A percentile compares a stretch with the other conserved stretches of the same genome.
Conservation (phyloP, 2,888 invertebrate species). For the Polymixis lichenea region DNA sequence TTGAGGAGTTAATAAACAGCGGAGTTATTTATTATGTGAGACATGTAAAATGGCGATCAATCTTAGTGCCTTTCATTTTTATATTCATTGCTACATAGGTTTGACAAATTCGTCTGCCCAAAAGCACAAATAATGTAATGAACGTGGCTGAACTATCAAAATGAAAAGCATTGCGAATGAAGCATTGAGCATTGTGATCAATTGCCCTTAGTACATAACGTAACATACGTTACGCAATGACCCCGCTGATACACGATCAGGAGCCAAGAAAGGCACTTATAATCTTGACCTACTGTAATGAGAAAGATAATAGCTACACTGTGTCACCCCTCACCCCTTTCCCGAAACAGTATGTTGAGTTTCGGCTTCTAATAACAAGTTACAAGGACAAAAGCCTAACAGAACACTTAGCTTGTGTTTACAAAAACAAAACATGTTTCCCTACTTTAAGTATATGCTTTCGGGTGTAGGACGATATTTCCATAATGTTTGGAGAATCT, state of each 20-base stretch:
- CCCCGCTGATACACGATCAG: background rate
- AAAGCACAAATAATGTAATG: too few species aligned
- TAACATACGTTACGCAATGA: background rate
- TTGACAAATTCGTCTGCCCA: background rate
- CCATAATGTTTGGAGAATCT: slow-evolving; percentile 30
- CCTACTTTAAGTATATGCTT: slow-evolving; percentile 4
- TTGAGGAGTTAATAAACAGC: background rate
- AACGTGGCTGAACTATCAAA: too few species aligned
- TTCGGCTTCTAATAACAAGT: slow-evolving; percentile 39
- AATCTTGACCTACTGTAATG: slow-evolving; percentile 12
- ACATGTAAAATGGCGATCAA: background rate
- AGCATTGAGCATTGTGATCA: too few species aligned
- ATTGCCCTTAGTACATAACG: too few species aligned
- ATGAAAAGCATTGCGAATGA: too few species aligned
- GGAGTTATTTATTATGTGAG: background rate
- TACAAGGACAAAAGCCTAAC: slow-evolving; percentile 12
- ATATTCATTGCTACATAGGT: background rate
- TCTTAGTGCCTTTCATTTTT: too few species aligned
- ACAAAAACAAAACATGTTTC: slow-evolving; percentile 51
- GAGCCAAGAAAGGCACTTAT: background rate
- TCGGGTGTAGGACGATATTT: slow-evolving; percentile 21
- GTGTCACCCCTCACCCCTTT: slow-evolving; percentile 11
- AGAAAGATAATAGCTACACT: background rate
- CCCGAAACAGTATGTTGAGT: slow-evolving; percentile 5
- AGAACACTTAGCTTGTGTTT: slow-evolving; percentile 28